These are phyloP conservation scores for Diachrysia chrysitis DNA, from an alignment of 2,888 invertebrate genomes.

Conservation along the genomic window DNA sequence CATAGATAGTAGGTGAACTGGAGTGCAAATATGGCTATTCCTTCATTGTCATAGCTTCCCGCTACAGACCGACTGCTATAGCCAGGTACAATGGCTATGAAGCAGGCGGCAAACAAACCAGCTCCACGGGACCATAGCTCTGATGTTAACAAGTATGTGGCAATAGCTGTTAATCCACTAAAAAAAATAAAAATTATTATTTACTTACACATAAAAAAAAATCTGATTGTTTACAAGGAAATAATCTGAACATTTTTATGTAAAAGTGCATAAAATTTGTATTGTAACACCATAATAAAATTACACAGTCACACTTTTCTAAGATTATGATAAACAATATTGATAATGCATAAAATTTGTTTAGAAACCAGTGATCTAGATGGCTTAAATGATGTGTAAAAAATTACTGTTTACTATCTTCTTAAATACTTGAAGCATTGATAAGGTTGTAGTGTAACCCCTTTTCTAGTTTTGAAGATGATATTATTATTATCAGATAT, in stretches of 20 bases:
- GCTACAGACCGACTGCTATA: conserved; percentile 99
- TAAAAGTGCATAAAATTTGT: background rate
- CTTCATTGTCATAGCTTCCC: conserved; percentile 99
- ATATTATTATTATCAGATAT: conserved; percentile 31
- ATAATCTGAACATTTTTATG: background rate
- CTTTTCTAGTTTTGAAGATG: conserved; percentile 9
- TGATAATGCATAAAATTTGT: background rate
- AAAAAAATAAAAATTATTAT: conserved; percentile 62
- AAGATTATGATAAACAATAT: conserved; percentile 1
- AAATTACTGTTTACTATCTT: background rate
- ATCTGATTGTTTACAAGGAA: background rate
- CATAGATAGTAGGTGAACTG: conserved; percentile 99
- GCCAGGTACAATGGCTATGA: conserved; percentile 99
- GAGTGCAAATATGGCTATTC: conserved; percentile 99
- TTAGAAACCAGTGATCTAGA: background rate
- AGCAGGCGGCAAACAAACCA: conserved; percentile 99
- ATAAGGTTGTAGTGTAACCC: background rate
- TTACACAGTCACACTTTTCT: background rate
- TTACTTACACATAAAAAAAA: background rate
- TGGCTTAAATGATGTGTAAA: background rate
- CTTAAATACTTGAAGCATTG: background rate
- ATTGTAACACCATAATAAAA: background rate
- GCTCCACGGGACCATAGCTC: conserved; percentile 99
- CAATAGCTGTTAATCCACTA: conserved; percentile 99
- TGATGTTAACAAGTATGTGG: conserved; percentile 98